Evolutionary conservation across 2,113 vertebrate species (phyloP).

Genomic region (Zosterops japonicus): DNA sequence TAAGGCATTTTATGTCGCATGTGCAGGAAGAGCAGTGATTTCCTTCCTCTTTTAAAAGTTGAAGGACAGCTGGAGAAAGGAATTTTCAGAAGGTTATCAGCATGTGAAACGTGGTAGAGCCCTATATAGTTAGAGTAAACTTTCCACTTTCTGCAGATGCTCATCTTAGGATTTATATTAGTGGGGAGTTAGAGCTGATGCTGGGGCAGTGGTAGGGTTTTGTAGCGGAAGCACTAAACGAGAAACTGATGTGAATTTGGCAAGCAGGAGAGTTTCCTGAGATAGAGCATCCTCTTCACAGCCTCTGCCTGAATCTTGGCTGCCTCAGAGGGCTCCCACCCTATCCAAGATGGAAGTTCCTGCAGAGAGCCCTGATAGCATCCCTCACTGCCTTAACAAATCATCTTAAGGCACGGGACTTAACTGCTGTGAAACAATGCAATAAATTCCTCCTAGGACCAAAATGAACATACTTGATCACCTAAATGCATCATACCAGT

Average conservation of each 20-base stretch:
- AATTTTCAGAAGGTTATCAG: not conserved
- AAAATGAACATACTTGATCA: not conserved
- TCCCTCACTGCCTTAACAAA: not conserved
- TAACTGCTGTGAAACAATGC: not conserved
- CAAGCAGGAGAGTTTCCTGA: constrained; percentile 2
- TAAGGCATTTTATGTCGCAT: not conserved
- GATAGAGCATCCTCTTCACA: not conserved
- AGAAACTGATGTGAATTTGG: constrained; percentile 29
- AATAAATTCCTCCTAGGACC: not conserved
- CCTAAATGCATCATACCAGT: not conserved
- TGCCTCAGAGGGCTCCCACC: not conserved
- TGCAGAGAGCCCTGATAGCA: not conserved
- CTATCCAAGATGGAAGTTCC: constrained; percentile 4
- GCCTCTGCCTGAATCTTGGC: not conserved
- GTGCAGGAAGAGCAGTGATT: not conserved
- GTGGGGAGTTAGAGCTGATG: not conserved
- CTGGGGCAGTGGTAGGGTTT: not conserved
- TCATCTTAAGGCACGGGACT: not conserved
- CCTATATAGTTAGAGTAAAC: not conserved
- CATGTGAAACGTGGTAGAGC: not conserved
- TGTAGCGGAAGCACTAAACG: not conserved
- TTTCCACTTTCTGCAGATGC: not conserved
- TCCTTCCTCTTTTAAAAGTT: not conserved
- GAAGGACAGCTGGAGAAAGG: not conserved
- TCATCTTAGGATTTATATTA: not conserved